Evolutionary conservation across 1,140 invertebrate genomes (phyloP), one percentile per base, ranked within the genome.

Genomic region (Thalassaphorura encarpata): DNA sequence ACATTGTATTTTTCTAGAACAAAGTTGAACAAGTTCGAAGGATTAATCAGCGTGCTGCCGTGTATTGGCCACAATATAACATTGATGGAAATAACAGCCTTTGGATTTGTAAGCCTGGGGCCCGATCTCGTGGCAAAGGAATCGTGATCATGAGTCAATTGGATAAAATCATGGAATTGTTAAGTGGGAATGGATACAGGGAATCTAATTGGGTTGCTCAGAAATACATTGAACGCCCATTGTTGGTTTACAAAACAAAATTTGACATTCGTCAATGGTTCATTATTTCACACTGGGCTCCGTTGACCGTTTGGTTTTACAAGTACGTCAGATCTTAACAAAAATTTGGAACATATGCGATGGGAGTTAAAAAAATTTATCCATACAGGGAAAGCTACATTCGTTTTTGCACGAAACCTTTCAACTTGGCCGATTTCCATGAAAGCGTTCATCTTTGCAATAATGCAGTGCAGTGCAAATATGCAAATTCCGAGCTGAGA

Each of bases 251-350:
- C 70, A 81, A 87, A 62, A 93, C 89, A 2, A 95, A 95, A 77
- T 94, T 94, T 68, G 90, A 95, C 71, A 94, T 95, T 54, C 76
- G 87, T 2, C 87, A 89, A 70, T 92, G 89, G 89, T 95, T 97
- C 73, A 74, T 97, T 39, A 83, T 94, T 3, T 91, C 89, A 1
- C 85, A 83, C 69, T 85, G 85, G 62, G 86, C 90, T 69, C 92
- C 92, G 1, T 69, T 96, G 18, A 90, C 87, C 2, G 82, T 96
- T 23, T 97, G 90, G 89, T 84, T 93, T 73, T 94, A 92, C 73
- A 87, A 83, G 83, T 87, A 76, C 74, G 73, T 57, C 29, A 42
- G 26, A 33, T 45, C 27, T 24, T 4, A 59, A 15, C 15, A 51
- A n/a, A 19, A 42, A 49, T 13, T 19, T 19, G 40, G 19, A 29